Percentiles rank a stretch among this genome's conserved stretches.
These are phyloP conservation scores for Lapara coniferarum DNA, from an alignment of 2,888 invertebrate genomes.

Conservation along the genomic window DNA sequence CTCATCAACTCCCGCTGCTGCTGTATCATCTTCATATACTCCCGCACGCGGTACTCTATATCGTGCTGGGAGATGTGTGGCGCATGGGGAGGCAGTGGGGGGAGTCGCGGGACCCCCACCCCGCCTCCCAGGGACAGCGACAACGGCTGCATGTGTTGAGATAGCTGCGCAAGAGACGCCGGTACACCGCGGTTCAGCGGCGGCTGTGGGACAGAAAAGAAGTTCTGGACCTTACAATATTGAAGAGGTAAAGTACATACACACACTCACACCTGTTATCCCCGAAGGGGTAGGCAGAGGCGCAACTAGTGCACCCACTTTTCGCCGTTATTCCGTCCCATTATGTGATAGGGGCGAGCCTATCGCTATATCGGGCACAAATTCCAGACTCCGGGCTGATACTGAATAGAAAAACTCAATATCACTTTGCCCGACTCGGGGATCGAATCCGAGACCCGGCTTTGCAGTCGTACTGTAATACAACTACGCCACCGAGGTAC, in stretches of 20 bases:
- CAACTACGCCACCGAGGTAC: too few relatives aligned
- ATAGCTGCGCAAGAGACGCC: conserved; percentile 77
- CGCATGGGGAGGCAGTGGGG: conserved; percentile 79
- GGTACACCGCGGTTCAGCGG: conserved; percentile 84
- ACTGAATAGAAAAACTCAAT: too few relatives aligned
- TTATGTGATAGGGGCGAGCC: too few relatives aligned
- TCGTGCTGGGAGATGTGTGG: conserved; percentile 87
- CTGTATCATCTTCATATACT: conserved; percentile 89
- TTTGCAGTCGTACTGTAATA: too few relatives aligned
- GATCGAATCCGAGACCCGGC: too few relatives aligned
- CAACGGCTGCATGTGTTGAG: conserved; percentile 89
- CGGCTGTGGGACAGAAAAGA: conserved; percentile 58
- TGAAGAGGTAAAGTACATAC: not conserved
- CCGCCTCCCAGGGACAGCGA: conserved; percentile 86
- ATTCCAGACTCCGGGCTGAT: too few relatives aligned
- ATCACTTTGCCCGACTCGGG: too few relatives aligned
- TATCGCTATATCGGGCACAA: too few relatives aligned
- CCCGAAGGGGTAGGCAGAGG: too few relatives aligned
- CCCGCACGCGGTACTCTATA: conserved; percentile 90
- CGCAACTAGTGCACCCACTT: too few relatives aligned
- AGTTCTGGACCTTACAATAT: conserved; percentile 22
- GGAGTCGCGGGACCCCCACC: conserved; percentile 83
- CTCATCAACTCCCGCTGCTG: conserved; percentile 72
- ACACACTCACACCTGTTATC: too few relatives aligned
- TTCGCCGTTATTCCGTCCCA: too few relatives aligned